Base-by-base conservation (phyloP, 2,888 invertebrate species). In the Panorpa germanica region DNA sequence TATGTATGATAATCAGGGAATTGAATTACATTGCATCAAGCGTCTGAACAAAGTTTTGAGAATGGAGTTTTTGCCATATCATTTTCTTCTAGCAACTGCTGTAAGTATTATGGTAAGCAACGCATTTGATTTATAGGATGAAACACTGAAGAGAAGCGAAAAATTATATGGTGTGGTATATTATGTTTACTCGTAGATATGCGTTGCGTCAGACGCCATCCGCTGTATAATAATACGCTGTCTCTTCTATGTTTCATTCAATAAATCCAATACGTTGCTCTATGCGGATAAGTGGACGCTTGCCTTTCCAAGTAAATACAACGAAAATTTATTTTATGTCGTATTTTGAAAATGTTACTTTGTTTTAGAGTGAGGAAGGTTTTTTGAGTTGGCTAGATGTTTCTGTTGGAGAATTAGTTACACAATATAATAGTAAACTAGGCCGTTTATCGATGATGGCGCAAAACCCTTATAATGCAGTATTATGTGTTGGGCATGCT, bases 1-100 rank as follows among this genome's bases (percentile, higher is more conserved):
- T 45, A 76, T 99, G 38, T 99, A 99, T 49, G 98, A 99, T 50
- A 88, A 88, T 45, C 75, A 83, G 44, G 96, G 96, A n/a, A 77
- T 78, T 24, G 98, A 99, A 53, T 49, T 99, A 31, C 98, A 99
- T 51, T 96, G 96, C 49, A 50, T 99, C 1, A 96, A 96, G 53
- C 63, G 59, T 38, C 58, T 98, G 52, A 65, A 81, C 48, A 68
- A 70, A 40, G 73, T 83, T 5, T 63, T 78, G 11, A 61, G 72
- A 34, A 62, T 98, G 61, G 90, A 95, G 49, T 99, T 95, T 55
- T 60, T 99, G 15, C 96, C 96, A 0, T 93, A 93, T 50, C 98
- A 99, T 52, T 98, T 98, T 50, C 62, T 99, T 10, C 59, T 99
- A 9, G 83, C 81, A 13, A 70, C 77, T 36, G 74, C 73, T 35